These are phyloP conservation scores for Gastrophysa polygoni DNA, from an alignment of 2,888 invertebrate species.

Conservation along the genomic window DNA sequence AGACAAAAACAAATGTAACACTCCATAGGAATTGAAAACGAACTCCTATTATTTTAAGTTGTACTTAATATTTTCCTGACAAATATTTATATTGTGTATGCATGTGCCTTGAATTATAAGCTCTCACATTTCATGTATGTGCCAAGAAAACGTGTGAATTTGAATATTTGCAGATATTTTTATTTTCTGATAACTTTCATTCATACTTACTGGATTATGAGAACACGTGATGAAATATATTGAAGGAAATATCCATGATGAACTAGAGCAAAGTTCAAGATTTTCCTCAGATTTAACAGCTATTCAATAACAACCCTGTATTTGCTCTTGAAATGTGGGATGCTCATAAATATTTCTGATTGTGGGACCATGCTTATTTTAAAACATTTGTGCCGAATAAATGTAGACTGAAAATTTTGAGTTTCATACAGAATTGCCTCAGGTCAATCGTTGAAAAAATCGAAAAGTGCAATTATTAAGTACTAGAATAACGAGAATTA, in stretches of 20 bases:
- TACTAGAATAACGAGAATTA: slow-evolving; percentile 10
- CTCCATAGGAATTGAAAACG: not conserved
- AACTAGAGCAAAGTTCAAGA: too few species aligned
- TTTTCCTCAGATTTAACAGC: too few species aligned
- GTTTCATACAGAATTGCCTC: slow-evolving; percentile 9
- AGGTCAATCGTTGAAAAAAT: slow-evolving; percentile 15
- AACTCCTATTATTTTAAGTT: not conserved
- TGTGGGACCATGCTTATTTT: slow-evolving; percentile 33
- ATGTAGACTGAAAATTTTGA: slow-evolving; percentile 30
- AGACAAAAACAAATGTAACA: not conserved
- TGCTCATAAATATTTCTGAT: slow-evolving; percentile 35
- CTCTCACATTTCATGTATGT: not conserved
- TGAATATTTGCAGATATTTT: slow-evolving; percentile 14
- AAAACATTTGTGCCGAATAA: slow-evolving; percentile 17
- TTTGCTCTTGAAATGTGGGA: slow-evolving; percentile 7
- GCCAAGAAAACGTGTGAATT: slow-evolving; percentile 6
- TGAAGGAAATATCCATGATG: too few species aligned
- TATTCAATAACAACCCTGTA: too few species aligned
- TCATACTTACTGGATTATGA: too few species aligned
- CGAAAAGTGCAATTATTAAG: slow-evolving; percentile 25
- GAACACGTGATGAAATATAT: too few species aligned
- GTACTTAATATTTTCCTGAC: not conserved
- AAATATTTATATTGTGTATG: not conserved
- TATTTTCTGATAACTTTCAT: not conserved
- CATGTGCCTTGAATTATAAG: not conserved